A percentile compares a stretch with the other conserved stretches of the same genome.
phyloP scores from a whole-genome alignment of 1,140 invertebrate genomes.

The silkworm (Bombyx mori) region DNA sequence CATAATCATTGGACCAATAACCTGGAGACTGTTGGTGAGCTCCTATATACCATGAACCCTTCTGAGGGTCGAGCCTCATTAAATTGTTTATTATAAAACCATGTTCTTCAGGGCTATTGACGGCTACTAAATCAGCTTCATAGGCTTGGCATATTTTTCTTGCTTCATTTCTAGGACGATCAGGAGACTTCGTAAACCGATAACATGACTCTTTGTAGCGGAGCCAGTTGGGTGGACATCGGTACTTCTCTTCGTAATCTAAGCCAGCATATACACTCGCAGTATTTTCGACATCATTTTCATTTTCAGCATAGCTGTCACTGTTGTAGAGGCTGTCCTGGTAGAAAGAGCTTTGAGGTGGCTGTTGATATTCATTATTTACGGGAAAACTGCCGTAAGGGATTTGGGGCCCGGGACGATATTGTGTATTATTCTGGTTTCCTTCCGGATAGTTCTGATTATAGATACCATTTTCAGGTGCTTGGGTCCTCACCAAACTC shows the following conservation, averaged over 20 bases:
- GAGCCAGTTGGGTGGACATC: slow-evolving; percentile 88
- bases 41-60: slow-evolving; percentile 89
- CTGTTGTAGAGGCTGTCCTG: slow-evolving; percentile 38
- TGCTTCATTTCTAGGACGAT: slow-evolving; percentile 83
- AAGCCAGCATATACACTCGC: slow-evolving; percentile 51
- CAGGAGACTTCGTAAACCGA: slow-evolving; percentile 88
- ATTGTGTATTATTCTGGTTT: slow-evolving; percentile 35
- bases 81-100: slow-evolving; percentile 86
- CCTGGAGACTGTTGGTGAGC: slow-evolving; percentile 80
- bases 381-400: slow-evolving; percentile 58
- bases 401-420: slow-evolving; percentile 35
- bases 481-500: slow-evolving; percentile 36
- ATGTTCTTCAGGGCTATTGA: slow-evolving; percentile 89
- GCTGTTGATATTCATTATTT: slow-evolving; percentile 37
- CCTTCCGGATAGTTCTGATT: slow-evolving; percentile 47
- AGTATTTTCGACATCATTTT: slow-evolving; percentile 53
- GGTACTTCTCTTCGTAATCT: slow-evolving; percentile 64
- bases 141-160: slow-evolving; percentile 85
- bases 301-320: slow-evolving; percentile 41
- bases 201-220: slow-evolving; percentile 85
- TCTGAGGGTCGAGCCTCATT: slow-evolving; percentile 85
- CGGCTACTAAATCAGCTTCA: slow-evolving; percentile 84
- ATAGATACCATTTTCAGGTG: slow-evolving; percentile 32
- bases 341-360: slow-evolving; percentile 57
- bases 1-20: slow-evolving; percentile 88